These are phyloP conservation scores for Vesta saturnalis DNA, from an alignment of 2,888 invertebrate genomes.

Conservation along the genomic window DNA sequence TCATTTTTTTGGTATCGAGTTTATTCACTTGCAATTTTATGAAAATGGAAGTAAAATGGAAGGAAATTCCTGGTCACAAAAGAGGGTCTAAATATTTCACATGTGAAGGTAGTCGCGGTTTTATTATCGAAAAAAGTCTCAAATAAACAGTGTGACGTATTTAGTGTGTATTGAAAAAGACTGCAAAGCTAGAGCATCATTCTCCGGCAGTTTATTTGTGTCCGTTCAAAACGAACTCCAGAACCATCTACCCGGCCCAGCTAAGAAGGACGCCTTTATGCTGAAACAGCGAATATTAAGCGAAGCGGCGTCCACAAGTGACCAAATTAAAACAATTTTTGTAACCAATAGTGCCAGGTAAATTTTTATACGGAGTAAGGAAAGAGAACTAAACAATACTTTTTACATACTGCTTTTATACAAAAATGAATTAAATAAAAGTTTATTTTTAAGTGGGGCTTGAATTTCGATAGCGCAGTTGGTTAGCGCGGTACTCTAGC, in stretches of 20 bases:
- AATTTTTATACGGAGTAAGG: not conserved
- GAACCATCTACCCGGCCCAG: not conserved
- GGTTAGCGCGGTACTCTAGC: no score
- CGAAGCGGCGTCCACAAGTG: not conserved
- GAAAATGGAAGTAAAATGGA: not conserved
- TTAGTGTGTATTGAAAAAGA: not conserved
- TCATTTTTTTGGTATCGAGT: constrained; percentile 3
- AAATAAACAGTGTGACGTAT: not conserved
- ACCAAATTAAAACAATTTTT: not conserved
- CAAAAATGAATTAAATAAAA: not conserved
- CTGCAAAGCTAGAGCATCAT: not conserved
- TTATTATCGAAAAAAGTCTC: not conserved
- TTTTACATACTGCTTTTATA: not conserved
- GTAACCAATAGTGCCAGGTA: constrained; percentile 2
- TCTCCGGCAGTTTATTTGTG: not conserved
- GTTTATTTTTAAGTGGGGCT: no score
- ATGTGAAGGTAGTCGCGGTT: constrained; percentile 1
- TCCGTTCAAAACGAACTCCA: not conserved
- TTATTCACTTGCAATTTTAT: not conserved
- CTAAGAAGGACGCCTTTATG: not conserved
- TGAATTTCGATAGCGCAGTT: no score
- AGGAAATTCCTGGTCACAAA: constrained; percentile 10
- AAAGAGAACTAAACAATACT: no score
- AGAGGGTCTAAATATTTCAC: constrained; percentile 7
- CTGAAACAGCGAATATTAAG: not conserved